Conservation (phyloP, 1,140 invertebrate species). For the Contarinia nasturtii region DNA sequence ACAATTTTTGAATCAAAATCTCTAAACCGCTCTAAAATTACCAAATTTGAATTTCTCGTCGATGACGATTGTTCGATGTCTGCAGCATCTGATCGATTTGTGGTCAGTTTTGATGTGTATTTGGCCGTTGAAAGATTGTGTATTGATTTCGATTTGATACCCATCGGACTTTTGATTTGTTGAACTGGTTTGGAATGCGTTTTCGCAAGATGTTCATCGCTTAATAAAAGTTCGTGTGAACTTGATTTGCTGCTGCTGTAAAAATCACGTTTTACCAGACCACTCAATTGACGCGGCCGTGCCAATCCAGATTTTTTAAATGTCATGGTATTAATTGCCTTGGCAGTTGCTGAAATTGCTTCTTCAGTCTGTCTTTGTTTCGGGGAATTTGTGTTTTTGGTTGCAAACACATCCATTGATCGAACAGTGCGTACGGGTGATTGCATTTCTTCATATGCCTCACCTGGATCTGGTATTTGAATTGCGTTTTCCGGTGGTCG, state of each 20-base stretch:
- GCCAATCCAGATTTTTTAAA: slow-evolving; percentile 10
- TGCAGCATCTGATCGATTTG: too few species aligned
- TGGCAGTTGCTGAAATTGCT: background rate
- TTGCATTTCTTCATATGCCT: background rate
- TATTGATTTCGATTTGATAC: slow-evolving; percentile 22
- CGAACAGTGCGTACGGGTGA: background rate
- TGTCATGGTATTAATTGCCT: background rate
- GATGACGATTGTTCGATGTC: too few species aligned
- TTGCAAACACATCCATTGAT: background rate
- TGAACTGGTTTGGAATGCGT: too few species aligned
- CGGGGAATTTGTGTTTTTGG: background rate
- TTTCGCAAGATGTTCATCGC: slow-evolving; percentile 12
- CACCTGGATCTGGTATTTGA: background rate
- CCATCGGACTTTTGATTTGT: slow-evolving; percentile 19
- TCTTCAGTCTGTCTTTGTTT: background rate
- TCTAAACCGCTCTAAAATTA: too few species aligned
- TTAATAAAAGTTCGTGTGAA: slow-evolving; percentile 18
- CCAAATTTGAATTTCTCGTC: too few species aligned
- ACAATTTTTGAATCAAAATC: too few species aligned
- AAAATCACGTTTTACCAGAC: slow-evolving; percentile 11
- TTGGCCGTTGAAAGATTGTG: slow-evolving; percentile 11
- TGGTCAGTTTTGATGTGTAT: too few species aligned
- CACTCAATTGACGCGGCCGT: slow-evolving; percentile 18
- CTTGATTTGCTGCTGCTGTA: slow-evolving; percentile 9
- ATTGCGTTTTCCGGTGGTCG: slow-evolving; percentile 8